phyloP scores from a whole-genome alignment of 2,797 vertebrate species.

The Argyrosomus regius region DNA sequence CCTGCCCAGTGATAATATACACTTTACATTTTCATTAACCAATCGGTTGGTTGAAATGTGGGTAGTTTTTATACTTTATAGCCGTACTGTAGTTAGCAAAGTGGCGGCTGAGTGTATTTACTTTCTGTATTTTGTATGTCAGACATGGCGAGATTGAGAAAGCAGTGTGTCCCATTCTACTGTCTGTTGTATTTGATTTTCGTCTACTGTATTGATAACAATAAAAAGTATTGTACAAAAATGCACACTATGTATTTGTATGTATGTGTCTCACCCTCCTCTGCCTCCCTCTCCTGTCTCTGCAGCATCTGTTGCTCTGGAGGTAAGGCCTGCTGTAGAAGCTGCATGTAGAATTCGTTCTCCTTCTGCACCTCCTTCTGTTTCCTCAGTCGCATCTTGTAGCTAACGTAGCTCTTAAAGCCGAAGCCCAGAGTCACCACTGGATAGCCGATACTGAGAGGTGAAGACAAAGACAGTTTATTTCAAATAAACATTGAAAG shows the following conservation, averaged over 20 bases:
- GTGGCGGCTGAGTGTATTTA: too few species aligned
- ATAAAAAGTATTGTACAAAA: not conserved
- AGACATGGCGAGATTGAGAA: not conserved
- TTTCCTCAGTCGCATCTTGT: constrained; percentile 97
- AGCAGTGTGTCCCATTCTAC: not conserved
- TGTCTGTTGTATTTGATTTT: not conserved
- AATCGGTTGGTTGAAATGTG: too few species aligned
- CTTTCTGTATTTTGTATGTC: not conserved
- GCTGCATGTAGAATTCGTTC: constrained; percentile 99
- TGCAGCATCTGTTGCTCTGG: constrained; percentile 98
- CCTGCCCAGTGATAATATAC: too few species aligned
- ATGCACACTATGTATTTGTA: not conserved
- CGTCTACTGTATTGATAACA: too few species aligned
- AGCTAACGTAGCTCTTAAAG: constrained; percentile 99
- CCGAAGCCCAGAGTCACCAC: constrained; percentile 98
- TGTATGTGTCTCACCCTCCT: constrained; percentile 90
- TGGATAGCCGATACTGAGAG: constrained; percentile 94
- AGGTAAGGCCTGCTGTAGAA: constrained; percentile 96
- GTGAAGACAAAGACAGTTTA: constrained; percentile 6
- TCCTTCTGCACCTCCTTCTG: constrained; percentile 99
- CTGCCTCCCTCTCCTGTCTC: constrained; percentile 94
- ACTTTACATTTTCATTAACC: too few species aligned
- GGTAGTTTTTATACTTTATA: too few species aligned
- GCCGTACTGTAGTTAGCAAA: not conserved
- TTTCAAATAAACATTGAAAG: not conserved